Base-by-base conservation (phyloP, 2,888 invertebrate species). In the Mimumesa dahlbomi region DNA sequence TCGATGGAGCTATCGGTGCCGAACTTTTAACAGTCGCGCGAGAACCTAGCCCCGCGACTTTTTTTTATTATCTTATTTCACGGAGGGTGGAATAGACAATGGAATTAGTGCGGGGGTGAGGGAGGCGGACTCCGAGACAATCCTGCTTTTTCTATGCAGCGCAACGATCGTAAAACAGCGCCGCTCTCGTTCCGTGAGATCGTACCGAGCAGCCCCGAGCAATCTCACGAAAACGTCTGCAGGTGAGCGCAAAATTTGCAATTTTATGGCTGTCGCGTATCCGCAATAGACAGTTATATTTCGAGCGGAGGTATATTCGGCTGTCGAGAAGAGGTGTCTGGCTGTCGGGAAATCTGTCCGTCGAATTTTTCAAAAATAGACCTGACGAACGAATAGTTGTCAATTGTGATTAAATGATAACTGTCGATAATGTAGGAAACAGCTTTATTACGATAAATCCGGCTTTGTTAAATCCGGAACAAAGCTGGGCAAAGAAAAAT, bases 211-310 rank as follows among this genome's bases (percentile, higher is more conserved):
- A 13, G 7, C 18, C 38, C n/a, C n/a, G n/a, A n/a, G n/a, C n/a
- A n/a, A n/a, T 59, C 14, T 42, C 50, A 21, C 29, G 42, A 49
- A 19, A 49, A 18, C 36, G 34, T 22, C 14, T 38, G 4, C 42
- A 19, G 5, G 50, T 19, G 40, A 50, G 46, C 50, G 31, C 13
- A 31, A n/a, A 50, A 59, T 50, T 50, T 59, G 31, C 42, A 43
- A 49, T 59, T 59, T 40, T 57, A 58, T 19, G 48, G 18, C 38
- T 25, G 7, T 11, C 16, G 5, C 5, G 5, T 40, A 40, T 25
- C 4, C 25, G 25, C 34, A 11, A 34, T 34, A 34, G 34, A 34
- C 7, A 34, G n/a, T 34, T 11, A 11, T 34, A 34, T 7, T 11
- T 11, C 34, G 34, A 29, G 34, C 34, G 34, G 11, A 34, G 4